Percentiles rank a stretch among this genome's conserved stretches.
Evolutionary conservation across 2,113 vertebrate species (phyloP).

Genomic region (Labeo catla): DNA sequence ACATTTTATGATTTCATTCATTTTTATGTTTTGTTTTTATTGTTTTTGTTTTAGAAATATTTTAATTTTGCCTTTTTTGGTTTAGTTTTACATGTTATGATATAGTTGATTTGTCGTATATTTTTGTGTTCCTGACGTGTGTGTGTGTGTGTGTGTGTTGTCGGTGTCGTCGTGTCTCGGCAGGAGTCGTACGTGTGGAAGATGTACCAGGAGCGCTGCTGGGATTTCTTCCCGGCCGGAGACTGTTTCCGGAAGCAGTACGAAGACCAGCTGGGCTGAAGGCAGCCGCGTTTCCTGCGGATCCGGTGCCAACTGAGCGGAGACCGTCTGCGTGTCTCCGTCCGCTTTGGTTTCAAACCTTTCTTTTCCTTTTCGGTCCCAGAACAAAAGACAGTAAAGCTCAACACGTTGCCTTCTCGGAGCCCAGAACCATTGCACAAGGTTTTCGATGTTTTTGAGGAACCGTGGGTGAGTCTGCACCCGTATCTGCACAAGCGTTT

Average conservation of each 20-base stretch:
- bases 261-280: slow-evolving; percentile 92
- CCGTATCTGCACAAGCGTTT: slow-evolving; percentile 77
- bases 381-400: slow-evolving; percentile 13
- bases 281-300: neutral
- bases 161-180: slow-evolving; percentile 12
- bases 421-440: slow-evolving; percentile 78
- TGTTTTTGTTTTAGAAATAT: too few species aligned
- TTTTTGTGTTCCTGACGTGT: too few species aligned
- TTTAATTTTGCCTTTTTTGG: too few species aligned
- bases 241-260: slow-evolving; percentile 99
- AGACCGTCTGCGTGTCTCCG: neutral
- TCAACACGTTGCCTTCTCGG: slow-evolving; percentile 75
- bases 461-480: slow-evolving; percentile 68
- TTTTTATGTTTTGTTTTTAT: too few species aligned
- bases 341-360: slow-evolving; percentile 31
- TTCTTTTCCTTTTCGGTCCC: slow-evolving; percentile 49
- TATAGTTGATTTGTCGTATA: too few species aligned
- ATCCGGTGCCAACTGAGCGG: neutral
- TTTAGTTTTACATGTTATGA: too few species aligned
- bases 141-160: neutral
- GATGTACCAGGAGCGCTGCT: slow-evolving; percentile 98
- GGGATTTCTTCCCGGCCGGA: slow-evolving; percentile 98
- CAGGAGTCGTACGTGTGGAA: slow-evolving; percentile 99
- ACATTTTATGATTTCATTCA: too few species aligned
- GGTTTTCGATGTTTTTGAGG: slow-evolving; percentile 64